A percentile compares a stretch with the other conserved stretches of the same genome.
Evolutionary conservation across 2,888 invertebrate genomes (phyloP).

Genomic region (Cabera pusaria): DNA sequence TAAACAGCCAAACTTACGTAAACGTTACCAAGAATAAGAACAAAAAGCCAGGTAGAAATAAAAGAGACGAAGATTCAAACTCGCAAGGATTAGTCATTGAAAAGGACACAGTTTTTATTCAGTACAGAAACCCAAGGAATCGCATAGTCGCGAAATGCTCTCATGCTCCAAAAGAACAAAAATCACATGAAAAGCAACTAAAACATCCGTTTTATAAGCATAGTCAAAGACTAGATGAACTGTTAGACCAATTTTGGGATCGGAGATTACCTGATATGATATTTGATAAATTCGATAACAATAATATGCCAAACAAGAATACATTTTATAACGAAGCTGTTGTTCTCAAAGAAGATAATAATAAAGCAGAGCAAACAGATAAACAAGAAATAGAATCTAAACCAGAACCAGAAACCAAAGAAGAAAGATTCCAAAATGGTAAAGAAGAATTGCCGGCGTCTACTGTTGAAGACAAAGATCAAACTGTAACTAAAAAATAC

Average conservation of each 20-base stretch:
- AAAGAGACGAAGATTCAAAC: constrained; percentile 32
- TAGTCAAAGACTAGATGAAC: constrained; percentile 54
- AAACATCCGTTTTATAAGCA: constrained; percentile 65
- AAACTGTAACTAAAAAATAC: background rate
- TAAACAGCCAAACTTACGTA: constrained; percentile 9
- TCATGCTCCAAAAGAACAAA: constrained; percentile 48
- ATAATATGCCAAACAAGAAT: constrained; percentile 37
- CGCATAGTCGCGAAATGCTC: constrained; percentile 55
- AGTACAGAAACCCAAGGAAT: constrained; percentile 41
- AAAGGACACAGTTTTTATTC: constrained; percentile 50
- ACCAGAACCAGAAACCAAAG: background rate
- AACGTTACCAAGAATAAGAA: constrained; percentile 11
- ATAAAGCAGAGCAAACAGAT: background rate
- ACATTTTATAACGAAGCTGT: constrained; percentile 9
- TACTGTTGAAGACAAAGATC: no score
- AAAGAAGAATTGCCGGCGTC: background rate
- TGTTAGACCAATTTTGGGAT: constrained; percentile 50
- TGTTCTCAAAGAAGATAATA: constrained; percentile 4
- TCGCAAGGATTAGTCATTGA: constrained; percentile 50
- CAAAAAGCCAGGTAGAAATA: constrained; percentile 23
- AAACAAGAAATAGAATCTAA: background rate
- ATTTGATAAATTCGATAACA: constrained; percentile 39
- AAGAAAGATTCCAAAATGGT: background rate
- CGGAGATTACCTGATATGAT: constrained; percentile 43
- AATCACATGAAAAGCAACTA: constrained; percentile 51